Conservation (phyloP, 2,888 invertebrate species). For the Apantesis nais region DNA sequence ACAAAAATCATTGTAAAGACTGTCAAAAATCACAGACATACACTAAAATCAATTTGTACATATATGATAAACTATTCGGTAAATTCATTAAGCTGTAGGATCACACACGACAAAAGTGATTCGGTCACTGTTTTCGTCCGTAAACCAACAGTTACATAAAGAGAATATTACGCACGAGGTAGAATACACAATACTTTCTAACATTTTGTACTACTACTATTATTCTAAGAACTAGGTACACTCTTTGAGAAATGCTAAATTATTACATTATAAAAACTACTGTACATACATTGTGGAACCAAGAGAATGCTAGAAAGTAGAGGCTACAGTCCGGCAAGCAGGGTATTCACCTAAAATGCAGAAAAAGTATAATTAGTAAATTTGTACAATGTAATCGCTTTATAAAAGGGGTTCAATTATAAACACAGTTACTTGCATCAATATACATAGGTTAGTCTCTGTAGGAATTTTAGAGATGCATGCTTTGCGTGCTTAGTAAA, state of each 20-base stretch:
- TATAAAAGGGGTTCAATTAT: background rate
- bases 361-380: constrained; percentile 4
- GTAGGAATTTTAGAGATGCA: background rate
- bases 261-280: constrained; percentile 30
- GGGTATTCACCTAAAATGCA: constrained; percentile 35
- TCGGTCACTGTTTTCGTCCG: too few species aligned
- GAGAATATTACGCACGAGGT: constrained; percentile 38
- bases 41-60: background rate
- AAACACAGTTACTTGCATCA: background rate
- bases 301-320: constrained; percentile 6
- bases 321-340: constrained; percentile 9
- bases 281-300: constrained; percentile 23
- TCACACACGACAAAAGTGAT: background rate
- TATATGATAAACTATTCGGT: background rate
- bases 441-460: background rate
- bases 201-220: constrained; percentile 40
- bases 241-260: constrained; percentile 45
- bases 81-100: background rate
- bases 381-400: too few species aligned
- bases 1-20: background rate
- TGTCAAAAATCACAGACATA: background rate
- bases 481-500: background rate
- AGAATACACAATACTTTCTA: constrained; percentile 45
- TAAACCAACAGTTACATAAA: constrained; percentile 8
- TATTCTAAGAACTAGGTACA: constrained; percentile 30